A percentile compares a stretch with the other conserved stretches of the same genome.
phyloP scores from a whole-genome alignment of 2,797 vertebrate genomes.

The Lacerta agilis region DNA sequence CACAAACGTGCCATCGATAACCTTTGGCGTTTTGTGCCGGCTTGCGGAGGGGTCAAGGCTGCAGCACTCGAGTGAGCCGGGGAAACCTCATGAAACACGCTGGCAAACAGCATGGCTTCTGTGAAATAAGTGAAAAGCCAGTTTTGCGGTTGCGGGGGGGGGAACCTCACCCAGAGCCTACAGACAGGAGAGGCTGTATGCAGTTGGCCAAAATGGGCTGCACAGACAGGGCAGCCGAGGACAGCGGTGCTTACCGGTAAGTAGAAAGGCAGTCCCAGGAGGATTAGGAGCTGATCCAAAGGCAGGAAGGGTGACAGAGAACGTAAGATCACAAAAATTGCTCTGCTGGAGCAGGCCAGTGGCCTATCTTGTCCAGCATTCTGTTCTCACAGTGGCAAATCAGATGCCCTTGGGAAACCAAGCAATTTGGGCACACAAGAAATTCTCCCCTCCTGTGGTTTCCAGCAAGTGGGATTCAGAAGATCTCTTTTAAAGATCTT shows the following conservation, averaged over 20 bases:
- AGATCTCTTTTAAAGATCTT: no score
- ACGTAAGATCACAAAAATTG: no score
- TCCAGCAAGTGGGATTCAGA: no score
- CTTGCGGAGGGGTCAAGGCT: background rate
- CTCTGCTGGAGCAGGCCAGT: no score
- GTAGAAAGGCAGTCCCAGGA: background rate
- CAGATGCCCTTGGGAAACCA: no score
- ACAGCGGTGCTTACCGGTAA: background rate
- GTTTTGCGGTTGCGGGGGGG: background rate
- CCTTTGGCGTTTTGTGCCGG: background rate
- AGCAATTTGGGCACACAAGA: no score
- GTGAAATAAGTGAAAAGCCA: conserved; percentile 10
- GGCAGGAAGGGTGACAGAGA: background rate
- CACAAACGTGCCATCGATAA: background rate
- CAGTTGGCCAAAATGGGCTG: background rate
- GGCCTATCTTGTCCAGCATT: no score
- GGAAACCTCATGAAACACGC: conserved; percentile 4
- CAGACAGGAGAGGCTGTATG: background rate
- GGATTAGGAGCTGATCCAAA: background rate
- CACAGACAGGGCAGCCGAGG: background rate
- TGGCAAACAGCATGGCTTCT: background rate
- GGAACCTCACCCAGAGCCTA: background rate
- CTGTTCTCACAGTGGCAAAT: no score
- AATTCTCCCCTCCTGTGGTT: no score
- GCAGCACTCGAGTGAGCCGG: background rate